Evolutionary conservation across 2,888 invertebrate genomes (phyloP), one percentile per base, ranked within the genome.

Genomic region (Caenorhabditis japonica): DNA sequence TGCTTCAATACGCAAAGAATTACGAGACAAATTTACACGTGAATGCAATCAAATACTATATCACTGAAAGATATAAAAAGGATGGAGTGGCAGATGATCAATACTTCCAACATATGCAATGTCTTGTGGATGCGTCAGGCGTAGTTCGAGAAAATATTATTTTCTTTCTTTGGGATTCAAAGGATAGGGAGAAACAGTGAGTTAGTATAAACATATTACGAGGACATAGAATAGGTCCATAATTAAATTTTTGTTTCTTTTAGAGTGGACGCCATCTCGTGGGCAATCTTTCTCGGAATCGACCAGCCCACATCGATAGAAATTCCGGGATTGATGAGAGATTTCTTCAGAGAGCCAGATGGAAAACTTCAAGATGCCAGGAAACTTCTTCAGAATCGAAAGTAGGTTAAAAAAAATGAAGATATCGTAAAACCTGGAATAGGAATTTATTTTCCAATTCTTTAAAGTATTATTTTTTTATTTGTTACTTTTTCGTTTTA

Each of bases 211-310:
- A n/a, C n/a, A n/a, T 47, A 30, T 25, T 10, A 10, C 5, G 30
- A 30, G 30, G 43, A 56, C 10, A 55, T 52, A 39, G 41, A 61
- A 49, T 51, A 19, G 41, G 52, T 21, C 13, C 12, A 30, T 7
- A 30, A 30, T 34, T 33, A 39, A 34, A 8, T 56, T 4, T 19
- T 8, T 17, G 17, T 5, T 19, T 33, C 17, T 52, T 66, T 19
- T 55, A 66, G 72, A 66, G 30, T 71, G 17, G 71, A 71, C 30
- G 71, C 71, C 0, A 44, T 71, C n/a, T 62, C 43, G 4, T 44
- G 58, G 33, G 62, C 59, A 5, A 23, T 47, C 0, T 38, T 41
- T 7, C 25, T 64, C 3, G 39, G 39, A 41, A n/a, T 59, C 12
- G 23, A 58, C 17, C 3, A 25, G 21, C 0, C 34, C 0, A 53